Evolutionary conservation across 2,113 vertebrate genomes (phyloP).

Genomic region (Callipepla squamata): DNA sequence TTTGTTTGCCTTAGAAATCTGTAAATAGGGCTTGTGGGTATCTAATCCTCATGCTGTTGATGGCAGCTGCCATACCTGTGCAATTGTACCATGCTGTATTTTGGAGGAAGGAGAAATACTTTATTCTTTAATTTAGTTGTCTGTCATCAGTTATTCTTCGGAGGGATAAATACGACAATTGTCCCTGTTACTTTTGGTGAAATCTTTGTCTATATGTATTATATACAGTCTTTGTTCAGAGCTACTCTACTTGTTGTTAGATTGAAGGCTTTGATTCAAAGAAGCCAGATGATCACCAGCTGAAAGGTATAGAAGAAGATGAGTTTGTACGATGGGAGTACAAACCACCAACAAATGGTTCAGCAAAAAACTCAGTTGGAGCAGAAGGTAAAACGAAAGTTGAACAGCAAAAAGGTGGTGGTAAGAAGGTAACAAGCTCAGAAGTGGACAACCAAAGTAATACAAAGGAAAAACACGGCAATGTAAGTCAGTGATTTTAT

Average conservation of each 20-base stretch:
- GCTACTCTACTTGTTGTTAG: slow-evolving; percentile 75
- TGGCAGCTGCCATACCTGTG: background rate
- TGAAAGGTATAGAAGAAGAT: slow-evolving; percentile 86
- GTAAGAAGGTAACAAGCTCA: slow-evolving; percentile 65
- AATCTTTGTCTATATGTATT: background rate
- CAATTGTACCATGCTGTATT: background rate
- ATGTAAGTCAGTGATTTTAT: slow-evolving; percentile 79
- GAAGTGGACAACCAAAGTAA: slow-evolving; percentile 78
- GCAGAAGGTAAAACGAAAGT: slow-evolving; percentile 83
- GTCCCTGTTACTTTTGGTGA: background rate
- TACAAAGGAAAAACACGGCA: slow-evolving; percentile 83
- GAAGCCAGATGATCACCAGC: slow-evolving; percentile 91
- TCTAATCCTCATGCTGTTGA: background rate
- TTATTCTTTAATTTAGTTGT: background rate
- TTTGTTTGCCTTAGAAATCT: background rate
- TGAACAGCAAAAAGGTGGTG: slow-evolving; percentile 80
- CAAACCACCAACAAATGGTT: slow-evolving; percentile 81
- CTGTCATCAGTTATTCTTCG: background rate
- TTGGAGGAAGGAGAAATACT: background rate
- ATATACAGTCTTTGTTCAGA: background rate
- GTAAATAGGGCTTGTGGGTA: background rate
- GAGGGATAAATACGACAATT: background rate
- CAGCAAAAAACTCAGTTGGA: slow-evolving; percentile 79
- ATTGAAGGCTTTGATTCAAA: slow-evolving; percentile 94
- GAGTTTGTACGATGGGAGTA: slow-evolving; percentile 91